A percentile compares a stretch with the other conserved stretches of the same genome.
Conservation (phyloP, 2,113 vertebrate genomes). For the Beaufortia kweichowensis region DNA sequence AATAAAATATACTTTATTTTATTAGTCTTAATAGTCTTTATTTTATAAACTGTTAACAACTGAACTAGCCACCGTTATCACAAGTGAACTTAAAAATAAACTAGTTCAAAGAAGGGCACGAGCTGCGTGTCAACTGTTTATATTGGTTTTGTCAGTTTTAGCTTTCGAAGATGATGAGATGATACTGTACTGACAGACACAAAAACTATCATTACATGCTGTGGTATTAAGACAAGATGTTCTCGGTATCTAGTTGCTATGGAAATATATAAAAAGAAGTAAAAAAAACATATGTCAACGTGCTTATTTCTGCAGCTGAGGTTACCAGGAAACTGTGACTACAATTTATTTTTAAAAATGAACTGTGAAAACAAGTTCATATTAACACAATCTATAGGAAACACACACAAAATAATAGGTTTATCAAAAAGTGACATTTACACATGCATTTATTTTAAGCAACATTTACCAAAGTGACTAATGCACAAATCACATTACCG, state of each 20-base stretch:
- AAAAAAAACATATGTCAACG: constrained; percentile 19
- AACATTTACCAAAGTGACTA: background rate
- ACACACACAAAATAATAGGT: background rate
- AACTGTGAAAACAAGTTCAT: background rate
- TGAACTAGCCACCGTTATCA: background rate
- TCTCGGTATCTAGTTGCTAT: constrained; percentile 35
- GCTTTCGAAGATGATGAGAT: constrained; percentile 1
- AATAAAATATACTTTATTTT: too few relatives aligned
- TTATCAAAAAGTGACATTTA: constrained; percentile 1
- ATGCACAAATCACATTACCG: background rate
- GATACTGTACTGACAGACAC: background rate
- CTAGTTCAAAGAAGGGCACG: background rate
- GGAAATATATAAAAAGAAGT: constrained; percentile 25
- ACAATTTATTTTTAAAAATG: constrained; percentile 19
- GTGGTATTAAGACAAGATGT: constrained; percentile 19
- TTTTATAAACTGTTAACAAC: background rate
- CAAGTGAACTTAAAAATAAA: background rate
- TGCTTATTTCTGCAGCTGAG: constrained; percentile 16
- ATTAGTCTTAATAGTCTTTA: too few relatives aligned
- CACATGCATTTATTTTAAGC: background rate
- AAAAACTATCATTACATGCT: constrained; percentile 10
- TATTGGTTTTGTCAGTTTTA: constrained; percentile 15
- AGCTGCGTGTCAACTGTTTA: background rate
- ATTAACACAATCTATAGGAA: background rate
- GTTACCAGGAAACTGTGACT: constrained; percentile 32